Conservation (phyloP, 2,888 invertebrate species). For the Drosophila eohydei region DNA sequence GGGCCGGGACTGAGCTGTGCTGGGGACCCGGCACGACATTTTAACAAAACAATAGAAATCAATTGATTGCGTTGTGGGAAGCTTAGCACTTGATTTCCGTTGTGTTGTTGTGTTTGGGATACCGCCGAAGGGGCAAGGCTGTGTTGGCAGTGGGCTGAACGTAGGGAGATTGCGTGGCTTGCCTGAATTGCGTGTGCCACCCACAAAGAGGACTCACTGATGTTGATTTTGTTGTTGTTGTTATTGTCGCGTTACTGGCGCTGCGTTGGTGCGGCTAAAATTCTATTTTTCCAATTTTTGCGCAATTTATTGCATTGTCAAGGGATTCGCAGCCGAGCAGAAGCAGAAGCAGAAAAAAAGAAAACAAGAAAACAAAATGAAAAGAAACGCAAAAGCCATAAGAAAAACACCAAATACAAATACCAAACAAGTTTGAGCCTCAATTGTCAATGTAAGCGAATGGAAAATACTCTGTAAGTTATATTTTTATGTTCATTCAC, state of each 20-base stretch:
- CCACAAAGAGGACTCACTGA: conserved; percentile 46
- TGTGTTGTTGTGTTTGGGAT: conserved; percentile 51
- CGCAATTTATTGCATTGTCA: conserved; percentile 82
- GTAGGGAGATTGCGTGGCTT: conserved; percentile 19
- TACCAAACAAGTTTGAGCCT: conserved; percentile 62
- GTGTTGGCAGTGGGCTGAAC: conserved; percentile 12
- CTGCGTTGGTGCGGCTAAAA: conserved; percentile 77
- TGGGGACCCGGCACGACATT: conserved; percentile 71
- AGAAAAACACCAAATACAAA: conserved; percentile 78
- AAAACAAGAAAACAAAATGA: conserved; percentile 21
- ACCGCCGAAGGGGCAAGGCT: conserved; percentile 39
- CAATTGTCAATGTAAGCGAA: background rate
- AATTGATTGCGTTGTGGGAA: conserved; percentile 82
- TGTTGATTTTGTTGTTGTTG: conserved; percentile 40
- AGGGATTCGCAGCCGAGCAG: conserved; percentile 65
- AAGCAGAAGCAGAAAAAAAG: conserved; percentile 27
- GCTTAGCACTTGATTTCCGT: conserved; percentile 82
- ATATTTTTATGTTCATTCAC: background rate
- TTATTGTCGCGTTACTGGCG: conserved; percentile 64
- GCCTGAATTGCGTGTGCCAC: conserved; percentile 67
- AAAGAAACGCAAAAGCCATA: conserved; percentile 64
- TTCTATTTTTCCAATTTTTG: conserved; percentile 81
- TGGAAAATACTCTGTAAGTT: conserved; percentile 23
- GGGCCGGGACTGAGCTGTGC: conserved; percentile 9
- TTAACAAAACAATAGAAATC: conserved; percentile 82